Conservation (phyloP, 2,888 invertebrate genomes). For the Itoplectis maculator region DNA sequence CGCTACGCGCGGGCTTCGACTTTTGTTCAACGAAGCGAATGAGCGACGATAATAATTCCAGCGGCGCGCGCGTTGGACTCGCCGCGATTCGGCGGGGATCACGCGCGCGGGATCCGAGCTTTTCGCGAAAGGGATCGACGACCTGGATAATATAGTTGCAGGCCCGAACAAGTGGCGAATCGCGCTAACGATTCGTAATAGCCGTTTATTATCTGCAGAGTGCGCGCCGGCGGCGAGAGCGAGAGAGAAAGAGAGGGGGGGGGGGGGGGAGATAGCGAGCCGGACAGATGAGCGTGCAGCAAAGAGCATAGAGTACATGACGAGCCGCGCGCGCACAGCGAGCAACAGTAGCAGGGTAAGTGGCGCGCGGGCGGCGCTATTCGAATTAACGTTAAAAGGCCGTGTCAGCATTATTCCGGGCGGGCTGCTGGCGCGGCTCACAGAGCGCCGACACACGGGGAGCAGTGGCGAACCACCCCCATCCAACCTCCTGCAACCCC, state of each 20-base stretch:
- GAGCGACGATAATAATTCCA: conserved; percentile 60
- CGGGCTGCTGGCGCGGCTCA: not conserved
- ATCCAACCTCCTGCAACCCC: no score
- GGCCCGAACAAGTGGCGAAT: conserved; percentile 19
- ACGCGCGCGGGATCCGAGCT: conserved; percentile 20
- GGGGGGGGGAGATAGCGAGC: conserved; percentile 1
- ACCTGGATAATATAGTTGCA: conserved; percentile 58
- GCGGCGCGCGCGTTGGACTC: not conserved
- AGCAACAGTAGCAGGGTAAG: conserved; percentile 4
- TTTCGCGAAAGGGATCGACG: conserved; percentile 39
- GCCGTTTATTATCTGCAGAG: conserved; percentile 8
- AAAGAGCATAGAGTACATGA: conserved; percentile 45
- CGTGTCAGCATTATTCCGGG: conserved; percentile 55
- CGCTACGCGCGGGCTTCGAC: conserved; percentile 1
- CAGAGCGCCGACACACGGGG: conserved; percentile 10
- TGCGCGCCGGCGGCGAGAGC: not conserved
- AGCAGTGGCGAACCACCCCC: no score
- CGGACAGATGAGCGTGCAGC: not conserved
- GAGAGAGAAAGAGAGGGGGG: conserved; percentile 4
- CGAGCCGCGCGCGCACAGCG: no score
- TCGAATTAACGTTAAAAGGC: conserved; percentile 63
- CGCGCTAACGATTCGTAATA: not conserved
- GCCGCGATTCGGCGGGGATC: not conserved
- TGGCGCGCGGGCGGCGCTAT: conserved; percentile 12
- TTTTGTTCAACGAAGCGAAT: conserved; percentile 60